These are phyloP conservation scores for Hiodon alosoides DNA, from an alignment of 2,113 vertebrate species.

Conservation along the genomic window DNA sequence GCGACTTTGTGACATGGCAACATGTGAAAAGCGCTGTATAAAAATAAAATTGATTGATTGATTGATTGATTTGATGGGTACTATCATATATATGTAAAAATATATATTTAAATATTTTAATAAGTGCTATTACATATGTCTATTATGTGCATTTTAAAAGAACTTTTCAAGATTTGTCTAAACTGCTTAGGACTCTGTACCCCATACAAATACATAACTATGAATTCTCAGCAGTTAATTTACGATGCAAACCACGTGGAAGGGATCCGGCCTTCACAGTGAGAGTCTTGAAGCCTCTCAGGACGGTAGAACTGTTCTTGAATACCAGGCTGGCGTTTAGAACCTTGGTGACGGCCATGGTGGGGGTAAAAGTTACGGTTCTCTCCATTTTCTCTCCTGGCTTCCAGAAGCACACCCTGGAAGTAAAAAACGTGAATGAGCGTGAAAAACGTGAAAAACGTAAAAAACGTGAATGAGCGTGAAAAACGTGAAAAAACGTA, in stretches of 20 bases:
- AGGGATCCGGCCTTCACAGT: constrained; percentile 16
- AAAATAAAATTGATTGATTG: no score
- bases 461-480: background rate
- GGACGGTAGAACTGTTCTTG: constrained; percentile 18
- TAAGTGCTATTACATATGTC: background rate
- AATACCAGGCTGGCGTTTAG: constrained; percentile 49
- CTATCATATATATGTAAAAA: no score
- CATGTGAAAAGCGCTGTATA: no score
- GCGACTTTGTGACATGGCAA: no score
- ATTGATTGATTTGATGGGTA: no score
- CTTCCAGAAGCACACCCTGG: constrained; percentile 39
- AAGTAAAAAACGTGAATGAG: background rate
- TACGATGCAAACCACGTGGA: no score
- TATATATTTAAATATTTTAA: no score
- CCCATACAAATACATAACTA: background rate
- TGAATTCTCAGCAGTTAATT: background rate
- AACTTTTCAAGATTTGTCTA: background rate
- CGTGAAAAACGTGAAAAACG: constrained; percentile 3
- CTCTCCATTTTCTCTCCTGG: constrained; percentile 40
- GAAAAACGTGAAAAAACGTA: background rate
- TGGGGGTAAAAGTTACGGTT: constrained; percentile 37
- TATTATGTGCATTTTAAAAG: background rate
- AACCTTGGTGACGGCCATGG: constrained; percentile 46
- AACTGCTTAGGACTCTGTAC: background rate
- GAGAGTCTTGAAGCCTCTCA: constrained; percentile 53